phyloP scores from a whole-genome alignment of 2,113 vertebrate species.

The Saccopteryx leptura region DNA sequence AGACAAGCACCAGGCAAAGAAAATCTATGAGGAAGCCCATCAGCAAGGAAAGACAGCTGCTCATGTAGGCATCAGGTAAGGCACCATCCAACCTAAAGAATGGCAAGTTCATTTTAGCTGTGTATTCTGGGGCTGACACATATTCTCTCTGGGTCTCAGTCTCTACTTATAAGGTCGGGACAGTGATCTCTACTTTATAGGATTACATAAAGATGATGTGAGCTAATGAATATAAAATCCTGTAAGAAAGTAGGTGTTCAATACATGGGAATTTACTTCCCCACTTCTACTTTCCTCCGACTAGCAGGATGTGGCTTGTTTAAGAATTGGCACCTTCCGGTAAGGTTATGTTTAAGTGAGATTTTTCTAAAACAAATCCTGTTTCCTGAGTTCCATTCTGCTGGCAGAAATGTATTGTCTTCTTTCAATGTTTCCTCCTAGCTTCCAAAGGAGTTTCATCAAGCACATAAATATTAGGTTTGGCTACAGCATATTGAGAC shows the following conservation, averaged over 20 bases:
- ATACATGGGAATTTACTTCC: neutral
- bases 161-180: neutral
- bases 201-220: conserved; percentile 3
- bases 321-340: conserved; percentile 50
- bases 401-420: conserved; percentile 30
- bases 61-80: conserved; percentile 91
- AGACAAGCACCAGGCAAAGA: conserved; percentile 92
- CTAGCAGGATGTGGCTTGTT: conserved; percentile 48
- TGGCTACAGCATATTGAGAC: neutral
- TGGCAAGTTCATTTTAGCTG: neutral
- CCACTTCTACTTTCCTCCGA: conserved; percentile 43
- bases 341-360: conserved; percentile 40
- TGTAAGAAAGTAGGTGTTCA: conserved; percentile 44
- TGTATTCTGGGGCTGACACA: neutral
- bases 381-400: conserved; percentile 48
- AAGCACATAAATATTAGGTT: conserved; percentile 31
- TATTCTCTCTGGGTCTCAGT: neutral
- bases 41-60: conserved; percentile 92
- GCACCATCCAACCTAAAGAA: neutral
- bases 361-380: conserved; percentile 50
- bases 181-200: neutral
- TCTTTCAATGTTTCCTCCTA: conserved; percentile 33
- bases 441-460: conserved; percentile 32
- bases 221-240: conserved; percentile 7
- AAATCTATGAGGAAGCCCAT: conserved; percentile 92